phyloP scores from a whole-genome alignment of 2,113 vertebrate species.

The Atlantisia rogersi region DNA sequence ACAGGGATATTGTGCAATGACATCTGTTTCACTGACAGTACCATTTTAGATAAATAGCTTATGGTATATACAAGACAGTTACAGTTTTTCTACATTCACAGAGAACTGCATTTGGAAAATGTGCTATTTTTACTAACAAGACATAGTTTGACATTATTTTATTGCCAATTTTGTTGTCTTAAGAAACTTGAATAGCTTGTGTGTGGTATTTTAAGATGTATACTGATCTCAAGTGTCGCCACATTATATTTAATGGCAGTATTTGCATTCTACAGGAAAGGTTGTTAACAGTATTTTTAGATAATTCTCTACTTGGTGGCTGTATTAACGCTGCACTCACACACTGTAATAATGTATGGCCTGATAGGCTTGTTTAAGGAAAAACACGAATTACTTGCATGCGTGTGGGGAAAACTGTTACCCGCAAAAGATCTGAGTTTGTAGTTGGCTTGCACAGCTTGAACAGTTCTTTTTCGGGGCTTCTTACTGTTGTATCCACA shows the following conservation, averaged over 20 bases:
- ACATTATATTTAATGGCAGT: neutral
- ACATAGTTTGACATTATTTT: slow-evolving; percentile 10
- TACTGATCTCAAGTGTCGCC: neutral
- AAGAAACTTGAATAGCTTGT: neutral
- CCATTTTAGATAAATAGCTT: slow-evolving; percentile 33
- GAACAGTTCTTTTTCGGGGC: neutral
- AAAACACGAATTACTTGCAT: neutral
- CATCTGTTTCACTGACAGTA: slow-evolving; percentile 49
- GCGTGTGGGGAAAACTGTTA: neutral
- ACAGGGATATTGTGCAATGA: slow-evolving; percentile 26
- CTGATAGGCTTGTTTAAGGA: neutral
- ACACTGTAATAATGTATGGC: neutral
- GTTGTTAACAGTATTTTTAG: neutral
- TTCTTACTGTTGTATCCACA: neutral
- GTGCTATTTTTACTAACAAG: slow-evolving; percentile 10
- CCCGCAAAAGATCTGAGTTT: neutral
- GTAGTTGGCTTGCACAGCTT: neutral
- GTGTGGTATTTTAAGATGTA: neutral
- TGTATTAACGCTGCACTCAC: neutral
- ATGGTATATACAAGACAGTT: slow-evolving; percentile 10
- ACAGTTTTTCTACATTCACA: neutral
- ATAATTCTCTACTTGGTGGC: neutral
- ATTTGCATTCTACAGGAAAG: neutral
- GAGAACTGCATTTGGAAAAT: neutral
- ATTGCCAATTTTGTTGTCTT: neutral